Base-by-base conservation (phyloP, 1,140 invertebrate species). In the Euura lappo region DNA sequence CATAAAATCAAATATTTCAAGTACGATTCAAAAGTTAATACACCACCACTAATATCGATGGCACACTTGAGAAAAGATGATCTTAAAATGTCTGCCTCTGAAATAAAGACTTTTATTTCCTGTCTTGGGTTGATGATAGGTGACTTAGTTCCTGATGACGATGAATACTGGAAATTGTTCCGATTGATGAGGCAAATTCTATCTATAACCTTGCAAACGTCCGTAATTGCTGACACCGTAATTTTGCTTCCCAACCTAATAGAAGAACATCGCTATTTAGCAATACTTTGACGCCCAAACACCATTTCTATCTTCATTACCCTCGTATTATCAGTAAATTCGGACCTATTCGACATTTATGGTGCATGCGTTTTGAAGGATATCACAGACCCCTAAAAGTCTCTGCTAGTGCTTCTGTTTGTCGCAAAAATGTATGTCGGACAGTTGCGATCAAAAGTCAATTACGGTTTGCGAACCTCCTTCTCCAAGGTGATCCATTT, bases 371-470 rank as follows among this genome's bases (percentile, higher is more conserved):
- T 64, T 71, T 68, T 60, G 72, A 78, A 65, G 71, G 51, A 8
- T 73, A 70, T n/a, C 75, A 78, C 60, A 70, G 68, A 65, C 45
- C 70, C 47, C 74, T 76, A 43, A 82, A 79, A 77, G 70, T 74
- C 71, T 66, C 65, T 44, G 75, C 77, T 10, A 69, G 13, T 13
- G 2, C 46, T 69, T 69, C 45, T 64, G 43, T 11, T 42, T 77
- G 77, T 72, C 47, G 71, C 13, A 73, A 73, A 7, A 78, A 79
- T 71, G 68, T 79, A 44, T 71, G 74, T 71, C 75, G 78, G 47
- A 76, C 76, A 43, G 28, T 81, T 43, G 78, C 79, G 2, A 73
- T 69, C 44, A 81, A 76, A 74, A 69, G 79, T 75, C 79, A 81
- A 71, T 65, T 80, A 7, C 43, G 68, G 71, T 72, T 77, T 43